These are phyloP conservation scores for Machaerirhynchus nigripectus DNA, from an alignment of 2,113 vertebrate species.

Conservation along the genomic window DNA sequence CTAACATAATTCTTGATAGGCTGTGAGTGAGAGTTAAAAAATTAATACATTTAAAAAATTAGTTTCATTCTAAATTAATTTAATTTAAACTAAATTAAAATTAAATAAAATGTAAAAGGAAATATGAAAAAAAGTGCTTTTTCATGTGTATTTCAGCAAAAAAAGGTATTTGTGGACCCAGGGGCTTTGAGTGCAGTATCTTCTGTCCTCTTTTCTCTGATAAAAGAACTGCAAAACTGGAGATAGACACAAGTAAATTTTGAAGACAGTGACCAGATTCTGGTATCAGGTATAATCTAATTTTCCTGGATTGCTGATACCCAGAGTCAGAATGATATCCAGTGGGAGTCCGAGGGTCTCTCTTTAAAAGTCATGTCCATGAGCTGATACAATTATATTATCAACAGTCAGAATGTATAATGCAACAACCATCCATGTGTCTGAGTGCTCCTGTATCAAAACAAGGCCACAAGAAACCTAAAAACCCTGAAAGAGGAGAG, in stretches of 20 bases:
- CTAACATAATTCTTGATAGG: not conserved
- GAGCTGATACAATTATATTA: not conserved
- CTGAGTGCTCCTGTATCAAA: not conserved
- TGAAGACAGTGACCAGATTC: not conserved
- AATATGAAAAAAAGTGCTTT: not conserved
- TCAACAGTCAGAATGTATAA: not conserved
- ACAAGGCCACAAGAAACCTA: not conserved
- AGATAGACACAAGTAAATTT: not conserved
- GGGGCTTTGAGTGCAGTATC: not conserved
- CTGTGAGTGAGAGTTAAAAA: not conserved
- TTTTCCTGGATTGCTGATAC: not conserved
- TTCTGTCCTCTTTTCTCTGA: not conserved
- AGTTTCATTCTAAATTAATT: not conserved
- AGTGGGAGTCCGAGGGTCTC: not conserved
- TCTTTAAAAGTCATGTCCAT: not conserved
- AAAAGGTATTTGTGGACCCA: not conserved
- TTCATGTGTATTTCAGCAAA: not conserved
- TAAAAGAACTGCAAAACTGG: not conserved
- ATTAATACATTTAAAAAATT: not conserved
- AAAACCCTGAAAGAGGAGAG: not conserved
- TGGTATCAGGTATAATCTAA: not conserved
- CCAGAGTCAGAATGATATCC: not conserved
- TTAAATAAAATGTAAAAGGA: not conserved
- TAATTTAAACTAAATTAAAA: not conserved
- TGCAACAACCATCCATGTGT: not conserved